Percentiles rank a stretch among this genome's conserved stretches.
phyloP scores from a whole-genome alignment of 2,797 vertebrate species.

The Megaceryle alcyon region DNA sequence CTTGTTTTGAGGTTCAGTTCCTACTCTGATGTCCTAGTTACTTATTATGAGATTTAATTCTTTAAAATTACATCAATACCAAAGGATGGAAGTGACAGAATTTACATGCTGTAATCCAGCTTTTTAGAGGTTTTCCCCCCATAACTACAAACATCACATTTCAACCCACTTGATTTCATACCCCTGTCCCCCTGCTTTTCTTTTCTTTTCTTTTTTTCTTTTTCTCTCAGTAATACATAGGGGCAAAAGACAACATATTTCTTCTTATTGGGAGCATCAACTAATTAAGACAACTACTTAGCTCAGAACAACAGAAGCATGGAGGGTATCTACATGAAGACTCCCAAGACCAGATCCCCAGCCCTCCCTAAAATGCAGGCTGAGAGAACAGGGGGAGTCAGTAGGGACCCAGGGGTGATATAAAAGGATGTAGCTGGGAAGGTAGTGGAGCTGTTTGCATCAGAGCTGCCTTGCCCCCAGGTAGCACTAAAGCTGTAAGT shows the following conservation, averaged over 20 bases:
- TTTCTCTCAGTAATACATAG: background rate
- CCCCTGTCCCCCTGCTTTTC: background rate
- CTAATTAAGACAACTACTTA: background rate
- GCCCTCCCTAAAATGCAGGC: background rate
- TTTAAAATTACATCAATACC: background rate
- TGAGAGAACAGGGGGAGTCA: background rate
- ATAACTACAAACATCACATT: background rate
- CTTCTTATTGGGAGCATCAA: background rate
- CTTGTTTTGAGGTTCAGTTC: background rate
- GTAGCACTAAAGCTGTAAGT: background rate
- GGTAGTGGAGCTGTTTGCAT: background rate
- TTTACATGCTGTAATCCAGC: background rate
- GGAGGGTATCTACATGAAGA: background rate
- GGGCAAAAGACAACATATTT: background rate
- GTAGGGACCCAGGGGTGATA: background rate
- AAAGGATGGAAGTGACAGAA: background rate
- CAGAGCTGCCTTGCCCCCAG: background rate
- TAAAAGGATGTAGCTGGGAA: background rate
- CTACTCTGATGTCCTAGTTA: background rate
- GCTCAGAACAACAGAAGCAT: background rate
- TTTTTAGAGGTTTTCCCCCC: background rate
- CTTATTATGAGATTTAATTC: background rate
- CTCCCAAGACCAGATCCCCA: background rate
- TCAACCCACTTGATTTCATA: background rate
- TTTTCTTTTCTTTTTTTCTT: no score